Percentiles rank a stretch among this genome's conserved stretches.
Conservation (phyloP, 92 coral and sea anemone genomes). For the Desmophyllum pertusum region DNA sequence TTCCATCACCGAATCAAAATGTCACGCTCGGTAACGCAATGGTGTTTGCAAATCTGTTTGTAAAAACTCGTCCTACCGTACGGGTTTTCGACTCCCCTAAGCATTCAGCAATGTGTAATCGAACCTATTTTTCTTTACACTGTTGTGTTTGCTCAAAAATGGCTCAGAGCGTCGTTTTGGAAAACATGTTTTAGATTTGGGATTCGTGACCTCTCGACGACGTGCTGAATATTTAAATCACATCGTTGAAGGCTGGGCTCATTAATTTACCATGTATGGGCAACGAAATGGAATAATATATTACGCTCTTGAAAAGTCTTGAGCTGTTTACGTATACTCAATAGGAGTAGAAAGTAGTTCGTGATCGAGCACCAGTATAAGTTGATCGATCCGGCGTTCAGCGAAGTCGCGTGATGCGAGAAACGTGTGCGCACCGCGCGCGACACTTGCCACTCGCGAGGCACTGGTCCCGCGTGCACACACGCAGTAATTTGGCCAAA, state of each 20-base stretch:
- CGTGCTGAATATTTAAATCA: not conserved
- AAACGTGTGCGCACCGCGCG: not conserved
- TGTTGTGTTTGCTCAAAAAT: not conserved
- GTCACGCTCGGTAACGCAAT: not conserved
- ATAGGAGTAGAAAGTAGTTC: not conserved
- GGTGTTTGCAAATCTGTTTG: conserved; percentile 8
- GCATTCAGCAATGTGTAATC: not conserved
- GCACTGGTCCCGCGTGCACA: not conserved
- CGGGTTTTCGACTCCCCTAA: not conserved
- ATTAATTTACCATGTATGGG: conserved; percentile 16
- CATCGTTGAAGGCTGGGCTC: not conserved
- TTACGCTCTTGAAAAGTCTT: not conserved
- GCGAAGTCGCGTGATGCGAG: not conserved
- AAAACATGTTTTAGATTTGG: not conserved
- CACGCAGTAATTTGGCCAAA: not conserved
- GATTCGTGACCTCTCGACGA: conserved; percentile 13
- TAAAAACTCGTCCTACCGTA: not conserved
- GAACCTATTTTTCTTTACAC: not conserved
- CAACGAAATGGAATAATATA: not conserved
- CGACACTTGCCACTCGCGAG: not conserved
- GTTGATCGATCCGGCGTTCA: no score
- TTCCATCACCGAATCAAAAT: not conserved
- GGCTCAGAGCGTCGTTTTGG: not conserved
- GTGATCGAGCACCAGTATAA: not conserved
- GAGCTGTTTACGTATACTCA: not conserved